Percentiles rank a stretch among this genome's conserved stretches.
phyloP scores from a whole-genome alignment of 92 coral and sea anemone species.

The Actinostola sp. region DNA sequence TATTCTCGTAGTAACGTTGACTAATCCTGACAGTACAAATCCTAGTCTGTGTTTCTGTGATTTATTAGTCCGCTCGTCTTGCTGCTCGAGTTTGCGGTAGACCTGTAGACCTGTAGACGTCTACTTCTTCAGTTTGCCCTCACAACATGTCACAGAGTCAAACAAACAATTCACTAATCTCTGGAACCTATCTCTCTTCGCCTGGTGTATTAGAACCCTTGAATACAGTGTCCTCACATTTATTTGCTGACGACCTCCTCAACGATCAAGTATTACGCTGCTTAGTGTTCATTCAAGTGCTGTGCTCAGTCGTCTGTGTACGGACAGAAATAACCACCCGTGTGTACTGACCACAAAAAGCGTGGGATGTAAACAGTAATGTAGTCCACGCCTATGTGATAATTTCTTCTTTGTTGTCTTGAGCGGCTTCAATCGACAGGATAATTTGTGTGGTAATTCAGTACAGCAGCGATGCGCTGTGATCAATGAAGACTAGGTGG shows the following conservation, averaged over 20 bases:
- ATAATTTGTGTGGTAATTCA: too few species aligned
- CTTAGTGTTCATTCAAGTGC: too few species aligned
- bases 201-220: not conserved
- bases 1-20: too few species aligned
- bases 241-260: not conserved
- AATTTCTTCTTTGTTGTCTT: constrained; percentile 1
- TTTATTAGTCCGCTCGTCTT: too few species aligned
- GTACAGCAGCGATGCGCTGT: too few species aligned
- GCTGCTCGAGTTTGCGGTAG: too few species aligned
- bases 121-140: not conserved
- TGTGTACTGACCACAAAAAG: not conserved
- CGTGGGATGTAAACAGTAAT: not conserved
- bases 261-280: too few species aligned
- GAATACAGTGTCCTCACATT: not conserved
- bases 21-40: too few species aligned
- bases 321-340: not conserved
- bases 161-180: constrained; percentile 1
- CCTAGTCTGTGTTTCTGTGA: too few species aligned
- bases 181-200: constrained; percentile 8
- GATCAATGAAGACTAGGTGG: too few species aligned
- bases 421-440: not conserved
- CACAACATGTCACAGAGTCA: constrained; percentile 14
- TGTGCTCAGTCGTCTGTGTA: not conserved
- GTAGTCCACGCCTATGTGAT: constrained; percentile 1
- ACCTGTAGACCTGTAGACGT: too few species aligned